Percentiles rank a stretch among this genome's conserved stretches.
Conservation (phyloP, 2,113 vertebrate genomes). For the Apteryx owenii region DNA sequence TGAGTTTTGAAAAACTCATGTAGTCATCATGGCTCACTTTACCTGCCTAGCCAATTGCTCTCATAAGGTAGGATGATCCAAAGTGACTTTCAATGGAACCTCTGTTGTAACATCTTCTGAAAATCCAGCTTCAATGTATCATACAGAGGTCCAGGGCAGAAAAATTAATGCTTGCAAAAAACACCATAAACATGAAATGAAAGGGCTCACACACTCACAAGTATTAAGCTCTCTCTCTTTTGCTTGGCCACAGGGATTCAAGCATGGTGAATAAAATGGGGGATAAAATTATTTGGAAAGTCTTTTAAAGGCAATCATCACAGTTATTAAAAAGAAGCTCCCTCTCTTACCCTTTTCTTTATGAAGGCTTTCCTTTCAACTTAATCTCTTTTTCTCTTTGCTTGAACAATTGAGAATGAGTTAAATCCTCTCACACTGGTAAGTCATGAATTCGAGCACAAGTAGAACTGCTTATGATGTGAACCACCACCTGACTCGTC, state of each 20-base stretch:
- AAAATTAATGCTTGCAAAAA: background rate
- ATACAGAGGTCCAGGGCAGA: background rate
- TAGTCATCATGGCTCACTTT: background rate
- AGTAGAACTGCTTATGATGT: background rate
- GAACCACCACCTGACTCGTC: slow-evolving; percentile 4
- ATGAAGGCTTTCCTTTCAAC: background rate
- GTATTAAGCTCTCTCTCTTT: background rate
- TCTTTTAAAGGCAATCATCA: background rate
- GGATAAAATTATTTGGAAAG: background rate
- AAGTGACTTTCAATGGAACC: background rate
- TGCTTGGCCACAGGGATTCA: background rate
- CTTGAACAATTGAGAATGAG: background rate
- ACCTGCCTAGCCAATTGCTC: background rate
- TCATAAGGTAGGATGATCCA: background rate
- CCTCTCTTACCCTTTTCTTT: background rate
- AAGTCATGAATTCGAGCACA: background rate
- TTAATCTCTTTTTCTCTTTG: background rate
- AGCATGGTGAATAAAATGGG: fast-evolving
- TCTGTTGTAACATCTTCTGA: background rate
- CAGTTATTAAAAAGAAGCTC: background rate
- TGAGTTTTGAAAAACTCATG: background rate
- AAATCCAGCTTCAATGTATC: background rate
- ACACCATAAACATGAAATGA: background rate
- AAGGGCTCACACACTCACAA: background rate
- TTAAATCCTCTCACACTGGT: background rate